Conservation (phyloP, 2,113 vertebrate species). For the Archocentrus centrarchus region DNA sequence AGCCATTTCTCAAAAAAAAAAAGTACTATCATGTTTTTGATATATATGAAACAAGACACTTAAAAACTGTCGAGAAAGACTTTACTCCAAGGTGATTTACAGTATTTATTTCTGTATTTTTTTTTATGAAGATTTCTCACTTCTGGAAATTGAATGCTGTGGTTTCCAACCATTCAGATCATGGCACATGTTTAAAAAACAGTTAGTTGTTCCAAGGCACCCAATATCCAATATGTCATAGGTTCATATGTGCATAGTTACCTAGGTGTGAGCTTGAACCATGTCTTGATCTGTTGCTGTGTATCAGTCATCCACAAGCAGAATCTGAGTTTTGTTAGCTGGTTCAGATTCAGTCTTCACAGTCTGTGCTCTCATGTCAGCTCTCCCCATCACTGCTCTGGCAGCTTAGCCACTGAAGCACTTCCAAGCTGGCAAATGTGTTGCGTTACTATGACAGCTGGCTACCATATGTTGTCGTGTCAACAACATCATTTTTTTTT, state of each 20-base stretch:
- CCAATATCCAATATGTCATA: not conserved
- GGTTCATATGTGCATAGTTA: not conserved
- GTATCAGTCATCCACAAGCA: not conserved
- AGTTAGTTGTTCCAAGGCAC: not conserved
- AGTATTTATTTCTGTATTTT: no score
- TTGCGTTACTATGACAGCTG: not conserved
- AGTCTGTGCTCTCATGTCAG: not conserved
- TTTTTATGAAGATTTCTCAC: not conserved
- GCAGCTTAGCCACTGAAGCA: not conserved
- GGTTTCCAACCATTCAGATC: not conserved
- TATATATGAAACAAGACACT: no score
- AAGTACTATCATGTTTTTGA: no score
- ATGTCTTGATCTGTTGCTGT: not conserved
- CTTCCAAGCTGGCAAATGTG: conserved; percentile 1
- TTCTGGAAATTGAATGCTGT: not conserved
- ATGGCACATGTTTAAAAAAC: accelerated
- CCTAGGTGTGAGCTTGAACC: not conserved
- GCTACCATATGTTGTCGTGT: conserved; percentile 2
- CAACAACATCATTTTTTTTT: not conserved
- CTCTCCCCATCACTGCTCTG: not conserved
- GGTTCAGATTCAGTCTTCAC: not conserved
- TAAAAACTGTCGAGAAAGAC: no score
- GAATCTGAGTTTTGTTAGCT: not conserved
- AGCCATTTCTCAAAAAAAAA: no score
- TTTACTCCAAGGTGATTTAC: no score